Conservation (phyloP, 1,140 invertebrate species). For the Apis dorsata region DNA sequence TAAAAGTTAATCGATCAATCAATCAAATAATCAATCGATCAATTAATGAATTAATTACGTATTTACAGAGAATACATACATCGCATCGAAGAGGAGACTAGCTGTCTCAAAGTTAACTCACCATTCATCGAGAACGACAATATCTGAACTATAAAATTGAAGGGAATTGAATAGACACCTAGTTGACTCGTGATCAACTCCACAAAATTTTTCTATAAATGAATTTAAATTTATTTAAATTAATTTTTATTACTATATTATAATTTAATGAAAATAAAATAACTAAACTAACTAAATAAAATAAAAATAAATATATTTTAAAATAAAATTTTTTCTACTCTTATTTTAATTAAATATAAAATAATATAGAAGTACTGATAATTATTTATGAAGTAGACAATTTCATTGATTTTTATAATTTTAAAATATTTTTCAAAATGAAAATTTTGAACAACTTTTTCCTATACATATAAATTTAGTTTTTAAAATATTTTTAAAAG, state of each 20-base stretch:
- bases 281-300: not conserved
- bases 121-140: slow-evolving; percentile 56
- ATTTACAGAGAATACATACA: slow-evolving; percentile 79
- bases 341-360: not conserved
- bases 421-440: too few relatives aligned
- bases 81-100: slow-evolving; percentile 69
- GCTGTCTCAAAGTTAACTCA: slow-evolving; percentile 67
- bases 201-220: slow-evolving; percentile 76
- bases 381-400: too few relatives aligned
- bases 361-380: not conserved
- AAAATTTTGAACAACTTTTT: too few relatives aligned
- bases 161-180: slow-evolving; percentile 70
- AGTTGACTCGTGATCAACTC: slow-evolving; percentile 77
- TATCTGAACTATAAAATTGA: slow-evolving; percentile 64
- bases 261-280: slow-evolving; percentile 13
- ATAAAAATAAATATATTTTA: not conserved
- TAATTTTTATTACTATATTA: not conserved
- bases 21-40: slow-evolving; percentile 68
- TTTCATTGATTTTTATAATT: too few relatives aligned
- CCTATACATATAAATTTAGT: too few relatives aligned
- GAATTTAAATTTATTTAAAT: not conserved
- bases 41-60: slow-evolving; percentile 78
- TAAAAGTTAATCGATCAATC: slow-evolving; percentile 40
- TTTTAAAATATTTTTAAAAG: too few relatives aligned
- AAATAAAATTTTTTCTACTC: not conserved